Base-by-base conservation (phyloP, 2,888 invertebrate genomes). In the Anoplius nigerrimus region DNA sequence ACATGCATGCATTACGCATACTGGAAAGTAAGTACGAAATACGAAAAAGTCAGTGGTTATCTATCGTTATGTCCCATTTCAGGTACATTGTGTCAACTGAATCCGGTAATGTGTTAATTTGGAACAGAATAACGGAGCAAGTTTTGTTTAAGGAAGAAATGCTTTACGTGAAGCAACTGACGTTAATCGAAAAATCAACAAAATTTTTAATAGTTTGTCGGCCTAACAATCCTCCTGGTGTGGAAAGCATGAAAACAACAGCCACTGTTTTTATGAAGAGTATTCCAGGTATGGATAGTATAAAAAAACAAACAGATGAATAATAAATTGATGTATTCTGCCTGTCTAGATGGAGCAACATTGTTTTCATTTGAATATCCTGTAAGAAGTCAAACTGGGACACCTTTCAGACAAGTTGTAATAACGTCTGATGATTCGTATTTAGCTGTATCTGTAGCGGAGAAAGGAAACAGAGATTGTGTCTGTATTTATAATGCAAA, bases 101-200 rank as follows among this genome's bases (percentile, higher is more conserved):
- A 86, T 97, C 97, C 0, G 97, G 97, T 0, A 95, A 96, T 85
- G 92, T 98, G 43, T 90, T 98, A 0, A 92, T 98, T 70, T 98
- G 98, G 98, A 95, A 97, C 82, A 90, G 94, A 68, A 89, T 94
- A 65, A 92, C 93, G 0, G 92, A 94, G 72, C 92, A 94, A 89
- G 96, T 94, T 0, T 88, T 95, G 57, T 95, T 93, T 84, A 95
- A 96, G 88, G 95, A 96, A 80, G 95, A 95, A 83, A 97, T 97
- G 85, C 93, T 92, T 22, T 93, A 94, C 4, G 93, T 96, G 0
- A 93, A 93, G 76, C 96, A 96, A 84, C 88, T 97, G 1, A 90
- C 93, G 0, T 90, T 96, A 24, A 90, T 95, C 70, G 94, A 95
- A 81, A 93, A 93, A 52, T 95, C 95, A 0, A 90, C 92, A 0